Evolutionary conservation across 2,888 invertebrate genomes (phyloP), one percentile per base, ranked within the genome.

Genomic region (Apamea monoglypha): DNA sequence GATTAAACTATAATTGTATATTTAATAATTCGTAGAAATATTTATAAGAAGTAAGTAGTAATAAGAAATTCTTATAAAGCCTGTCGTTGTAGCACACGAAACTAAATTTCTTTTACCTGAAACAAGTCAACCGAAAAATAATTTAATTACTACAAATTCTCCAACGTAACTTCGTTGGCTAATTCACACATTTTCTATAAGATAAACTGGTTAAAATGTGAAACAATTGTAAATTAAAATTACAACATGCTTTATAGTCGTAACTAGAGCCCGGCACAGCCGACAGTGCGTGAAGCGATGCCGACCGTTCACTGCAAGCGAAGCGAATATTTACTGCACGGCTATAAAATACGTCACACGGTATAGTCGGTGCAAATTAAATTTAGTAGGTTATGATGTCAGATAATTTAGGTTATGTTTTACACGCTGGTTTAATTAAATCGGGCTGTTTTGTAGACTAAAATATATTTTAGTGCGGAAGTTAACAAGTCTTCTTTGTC

Each of bases 181-280:
- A 75, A 77, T 80, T 50, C 47, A 67, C 25, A 77, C 56, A 81
- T 74, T 72, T 80, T 76, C 61, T 74, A 73, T 74, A 76, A 72
- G 61, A 74, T 80, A 73, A 76, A 75, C 69, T 59, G 71, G 59
- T 74, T 59, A 75, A 87, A 76, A 88, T 75, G 69, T 75, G 47
- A 63, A 84, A 85, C 74, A 85, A 85, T 85, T 82, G 74, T 87
- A 74, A 74, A 81, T 82, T 86, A 80, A 80, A 88, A 83, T 87
- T 78, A 83, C 84, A 80, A 76, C 78, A 74, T 84, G 73, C 79
- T 82, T 70, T 59, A 67, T 66, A 71, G 53, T 66, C 78, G 53
- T 81, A 87, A 85, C 79, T 83, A 80, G 83, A 86, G 82, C 89
- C 80, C 78, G 73, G 80, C 78, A 86, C 56, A 71, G 69, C 64